Evolutionary conservation across 2,113 vertebrate genomes (phyloP), one percentile per base, ranked within the genome.

Genomic region (Hiodon alosoides): DNA sequence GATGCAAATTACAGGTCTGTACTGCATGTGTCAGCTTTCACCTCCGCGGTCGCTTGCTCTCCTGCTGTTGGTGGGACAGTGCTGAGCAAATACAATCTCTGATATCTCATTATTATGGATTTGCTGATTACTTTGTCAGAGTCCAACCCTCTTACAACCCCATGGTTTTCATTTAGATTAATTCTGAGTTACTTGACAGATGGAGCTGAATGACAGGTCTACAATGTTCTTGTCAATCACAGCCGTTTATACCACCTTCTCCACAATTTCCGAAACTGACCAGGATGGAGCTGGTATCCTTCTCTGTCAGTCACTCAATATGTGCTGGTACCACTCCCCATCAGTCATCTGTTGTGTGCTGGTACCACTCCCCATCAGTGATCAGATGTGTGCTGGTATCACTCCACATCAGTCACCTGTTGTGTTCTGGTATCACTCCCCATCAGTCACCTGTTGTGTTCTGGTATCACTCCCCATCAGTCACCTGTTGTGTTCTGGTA

Each of bases 141-240:
- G 77, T 78, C 69, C 79, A 80, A 52, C 74, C 81, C 79, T 57
- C 31, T 74, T 64, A 67, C 79, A 71, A 48, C 80, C 83, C 82
- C 82, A 84, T 81, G 69, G 65, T 64, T 79, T 81, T 79, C 75
- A 86, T 87, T 79, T 85, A 59, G 87, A 90, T 87, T 82, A 52
- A 88, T 90, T 85, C 85, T 76, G 86, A 87, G 68, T 85, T 76
- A 83, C 86, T 82, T 79, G 73, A 79, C 81, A 73, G 82, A 77
- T 17, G 31, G 72, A 74, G 53, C 55, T 53, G 62, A 72, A 77
- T 79, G 79, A 80, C 70, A 68, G 78, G 77, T 82, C 85, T 81
- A 84, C 84, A 77, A 86, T 81, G 74, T 80, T 81, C 78, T 66
- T 14, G 80, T 6, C 50, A 80, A 77, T 74, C 31, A 69, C 70